These are phyloP conservation scores for Leptopilina boulardi DNA, from an alignment of 1,140 invertebrate species.

Conservation along the genomic window DNA sequence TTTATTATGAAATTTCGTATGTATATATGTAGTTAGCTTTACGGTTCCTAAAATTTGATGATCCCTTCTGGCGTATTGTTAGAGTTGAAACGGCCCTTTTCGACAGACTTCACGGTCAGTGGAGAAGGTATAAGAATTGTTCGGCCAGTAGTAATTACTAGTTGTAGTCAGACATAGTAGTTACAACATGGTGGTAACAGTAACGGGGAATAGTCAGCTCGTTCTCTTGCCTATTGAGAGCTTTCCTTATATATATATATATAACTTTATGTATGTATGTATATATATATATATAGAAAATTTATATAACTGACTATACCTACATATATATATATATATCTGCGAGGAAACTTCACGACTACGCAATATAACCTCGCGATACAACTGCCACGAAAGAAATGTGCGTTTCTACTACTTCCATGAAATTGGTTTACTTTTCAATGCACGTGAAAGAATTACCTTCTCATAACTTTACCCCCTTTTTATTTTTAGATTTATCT, in stretches of 20 bases:
- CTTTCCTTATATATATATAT: too few species aligned
- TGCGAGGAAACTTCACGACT: neutral
- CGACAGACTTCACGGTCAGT: neutral
- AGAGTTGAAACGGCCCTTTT: neutral
- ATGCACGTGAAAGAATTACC: neutral
- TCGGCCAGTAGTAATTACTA: neutral
- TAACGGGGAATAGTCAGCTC: neutral
- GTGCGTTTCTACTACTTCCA: too few species aligned
- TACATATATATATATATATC: too few species aligned
- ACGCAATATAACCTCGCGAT: neutral
- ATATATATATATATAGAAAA: too few species aligned
- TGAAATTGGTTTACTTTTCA: too few species aligned
- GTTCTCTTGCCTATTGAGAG: neutral
- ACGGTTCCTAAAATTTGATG: neutral
- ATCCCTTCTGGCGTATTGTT: neutral
- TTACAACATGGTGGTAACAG: neutral
- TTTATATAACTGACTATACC: too few species aligned
- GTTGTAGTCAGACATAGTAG: neutral
- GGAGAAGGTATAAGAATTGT: neutral
- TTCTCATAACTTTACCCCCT: slow-evolving; percentile 40
- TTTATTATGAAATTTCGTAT: too few species aligned
- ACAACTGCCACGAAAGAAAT: neutral
- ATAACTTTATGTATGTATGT: too few species aligned
- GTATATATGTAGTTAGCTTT: neutral
- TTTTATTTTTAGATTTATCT: slow-evolving; percentile 41